Conservation (phyloP, 2,797 vertebrate species). For the Poeciliopsis gracilis region DNA sequence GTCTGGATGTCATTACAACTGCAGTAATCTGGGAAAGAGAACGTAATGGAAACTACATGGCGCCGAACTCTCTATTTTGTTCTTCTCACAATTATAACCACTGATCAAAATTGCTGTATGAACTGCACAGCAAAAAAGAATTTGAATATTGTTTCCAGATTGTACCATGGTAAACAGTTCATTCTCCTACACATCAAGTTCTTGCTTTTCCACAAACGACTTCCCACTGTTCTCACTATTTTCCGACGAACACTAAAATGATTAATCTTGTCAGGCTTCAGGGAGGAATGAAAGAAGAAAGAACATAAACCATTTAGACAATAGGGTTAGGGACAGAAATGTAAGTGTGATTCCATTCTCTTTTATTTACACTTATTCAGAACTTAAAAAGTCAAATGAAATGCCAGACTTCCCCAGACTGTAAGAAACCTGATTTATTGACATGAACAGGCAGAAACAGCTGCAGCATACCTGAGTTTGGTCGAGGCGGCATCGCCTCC, state of each 20-base stretch:
- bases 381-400: background rate
- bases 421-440: background rate
- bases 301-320: background rate
- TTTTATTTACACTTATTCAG: background rate
- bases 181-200: background rate
- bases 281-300: background rate
- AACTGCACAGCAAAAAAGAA: background rate
- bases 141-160: background rate
- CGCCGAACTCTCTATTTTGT: background rate
- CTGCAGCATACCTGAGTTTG: constrained; percentile 82
- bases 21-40: background rate
- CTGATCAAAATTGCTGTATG: background rate
- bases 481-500: constrained; percentile 74
- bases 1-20: background rate
- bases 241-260: background rate
- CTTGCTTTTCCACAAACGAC: background rate
- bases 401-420: background rate
- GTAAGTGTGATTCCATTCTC: background rate
- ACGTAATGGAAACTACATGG: background rate
- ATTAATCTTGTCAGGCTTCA: background rate
- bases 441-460: background rate
- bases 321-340: background rate
- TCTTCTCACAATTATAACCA: background rate
- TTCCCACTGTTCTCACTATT: background rate
- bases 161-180: background rate